Percentiles rank a stretch among this genome's conserved stretches.
These are phyloP conservation scores for Aricia agestis DNA, from an alignment of 1,140 invertebrate species.

Conservation along the genomic window DNA sequence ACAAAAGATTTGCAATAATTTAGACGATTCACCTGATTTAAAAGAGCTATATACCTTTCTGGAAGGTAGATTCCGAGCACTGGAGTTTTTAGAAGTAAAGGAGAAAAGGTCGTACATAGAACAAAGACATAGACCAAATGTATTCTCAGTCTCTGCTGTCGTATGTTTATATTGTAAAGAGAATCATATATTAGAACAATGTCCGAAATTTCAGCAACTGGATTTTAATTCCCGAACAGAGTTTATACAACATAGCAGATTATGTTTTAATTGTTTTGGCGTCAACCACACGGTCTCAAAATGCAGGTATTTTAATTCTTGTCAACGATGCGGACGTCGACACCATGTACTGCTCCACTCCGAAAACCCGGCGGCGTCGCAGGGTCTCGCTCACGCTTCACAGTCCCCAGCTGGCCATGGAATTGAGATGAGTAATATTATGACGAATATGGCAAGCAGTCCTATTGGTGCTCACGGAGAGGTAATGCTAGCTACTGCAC, in stretches of 20 bases:
- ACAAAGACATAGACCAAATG: background rate
- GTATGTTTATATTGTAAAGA: constrained; percentile 21
- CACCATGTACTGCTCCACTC: no score
- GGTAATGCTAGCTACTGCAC: no score
- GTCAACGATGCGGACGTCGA: no score
- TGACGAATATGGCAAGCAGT: no score
- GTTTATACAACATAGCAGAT: constrained; percentile 23
- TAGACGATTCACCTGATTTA: constrained; percentile 5
- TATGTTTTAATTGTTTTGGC: constrained; percentile 34
- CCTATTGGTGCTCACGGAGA: no score
- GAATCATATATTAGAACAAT: constrained; percentile 19
- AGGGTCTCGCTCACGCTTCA: no score
- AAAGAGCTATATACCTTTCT: constrained; percentile 16
- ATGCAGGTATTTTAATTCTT: no score
- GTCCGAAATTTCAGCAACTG: constrained; percentile 24
- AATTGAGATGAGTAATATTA: no score
- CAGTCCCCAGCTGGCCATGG: no score
- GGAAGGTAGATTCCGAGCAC: constrained; percentile 10
- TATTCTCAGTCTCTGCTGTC: background rate
- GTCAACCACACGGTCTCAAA: constrained; percentile 24
- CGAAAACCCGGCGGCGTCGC: no score
- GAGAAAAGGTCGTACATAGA: background rate
- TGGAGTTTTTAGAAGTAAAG: constrained; percentile 12
- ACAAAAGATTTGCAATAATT: constrained; percentile 10
- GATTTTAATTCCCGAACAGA: constrained; percentile 17